A percentile compares a stretch with the other conserved stretches of the same genome.
Conservation (phyloP, 2,113 vertebrate genomes). For the Ammodytes dubius region DNA sequence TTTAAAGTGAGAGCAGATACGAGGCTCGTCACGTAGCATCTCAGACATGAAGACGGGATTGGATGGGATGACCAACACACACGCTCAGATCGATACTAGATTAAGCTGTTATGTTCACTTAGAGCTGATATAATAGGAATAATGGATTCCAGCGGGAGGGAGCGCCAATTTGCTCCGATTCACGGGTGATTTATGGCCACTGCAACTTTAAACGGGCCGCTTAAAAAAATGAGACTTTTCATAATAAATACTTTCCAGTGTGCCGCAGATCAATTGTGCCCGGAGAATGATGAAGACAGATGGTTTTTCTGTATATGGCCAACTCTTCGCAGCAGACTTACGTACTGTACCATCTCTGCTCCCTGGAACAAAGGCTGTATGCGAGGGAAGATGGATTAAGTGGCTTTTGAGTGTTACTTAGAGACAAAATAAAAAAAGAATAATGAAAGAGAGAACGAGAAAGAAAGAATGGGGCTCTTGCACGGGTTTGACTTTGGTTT, state of each 20-base stretch:
- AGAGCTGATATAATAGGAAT: slow-evolving; percentile 75
- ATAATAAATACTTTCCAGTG: slow-evolving; percentile 86
- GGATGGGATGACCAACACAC: slow-evolving; percentile 61
- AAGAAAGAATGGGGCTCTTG: slow-evolving; percentile 4
- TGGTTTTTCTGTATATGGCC: slow-evolving; percentile 56
- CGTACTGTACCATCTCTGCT: slow-evolving; percentile 61
- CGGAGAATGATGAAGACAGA: slow-evolving; percentile 76
- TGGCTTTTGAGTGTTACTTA: slow-evolving; percentile 66
- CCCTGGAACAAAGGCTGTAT: slow-evolving; percentile 62
- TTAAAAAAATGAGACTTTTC: slow-evolving; percentile 84
- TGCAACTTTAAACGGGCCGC: slow-evolving; percentile 75
- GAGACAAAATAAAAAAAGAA: slow-evolving; percentile 31
- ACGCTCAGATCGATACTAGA: slow-evolving; percentile 72
- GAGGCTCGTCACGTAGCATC: slow-evolving; percentile 24
- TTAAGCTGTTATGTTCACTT: slow-evolving; percentile 80
- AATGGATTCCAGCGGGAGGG: slow-evolving; percentile 71
- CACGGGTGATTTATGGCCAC: slow-evolving; percentile 80
- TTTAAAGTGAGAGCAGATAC: slow-evolving; percentile 56
- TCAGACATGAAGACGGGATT: slow-evolving; percentile 39
- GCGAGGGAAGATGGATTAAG: slow-evolving; percentile 71
- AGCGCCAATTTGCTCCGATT: slow-evolving; percentile 57
- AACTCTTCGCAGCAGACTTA: slow-evolving; percentile 59
- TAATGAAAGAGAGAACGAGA: background rate
- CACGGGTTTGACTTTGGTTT: slow-evolving; percentile 45
- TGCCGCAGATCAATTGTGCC: slow-evolving; percentile 81